Base-by-base conservation (phyloP, 2,888 invertebrate genomes). In the Eugnorisma glareosa region DNA sequence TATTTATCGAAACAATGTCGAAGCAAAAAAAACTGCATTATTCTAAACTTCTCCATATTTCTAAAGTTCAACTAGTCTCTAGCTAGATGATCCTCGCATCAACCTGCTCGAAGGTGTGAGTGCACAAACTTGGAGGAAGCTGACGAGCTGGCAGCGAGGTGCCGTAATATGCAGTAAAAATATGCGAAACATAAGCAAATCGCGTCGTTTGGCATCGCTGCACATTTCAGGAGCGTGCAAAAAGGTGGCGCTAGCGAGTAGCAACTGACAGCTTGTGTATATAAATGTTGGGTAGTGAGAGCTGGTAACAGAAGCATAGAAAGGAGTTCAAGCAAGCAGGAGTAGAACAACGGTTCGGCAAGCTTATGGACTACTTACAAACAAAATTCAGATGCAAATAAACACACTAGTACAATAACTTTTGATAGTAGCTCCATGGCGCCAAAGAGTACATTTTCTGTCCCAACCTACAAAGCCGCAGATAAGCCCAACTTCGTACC, bases 181-280 rank as follows among this genome's bases (percentile, higher is more conserved):
- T 82, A 75, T 76, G 77, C 71, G 64, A 74, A 77, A 82, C 75
- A 82, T 73, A 79, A 75, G 75, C 82, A 79, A 81, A 79, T 81
- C 77, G 70, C 72, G 59, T 70, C 72, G 75, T 80, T 85, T 86
- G 67, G 79, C 79, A 82, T 59, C 67, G 51, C 67, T 67, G 71
- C 54, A 64, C 45, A 40, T 59, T 66, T 51, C n/a, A 48, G 28
- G 18, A 57, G 59, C n/a, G 66, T 48, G 37, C 76, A 81, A 75
- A 67, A 5, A 15, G 28, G 13, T 15, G 28, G 37, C 70, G 70
- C 13, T 2, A 73, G 85, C 76, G 71, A 54, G n/a, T 54, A 28
- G 5, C 13, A 6, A 40, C n/a, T 8, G 13, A 15, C 21, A 10
- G 21, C 21, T 31, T 4, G 21, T 21, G 18, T 31, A 31, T 8